phyloP scores from a whole-genome alignment of 23 tunicate genomes.

The Diplosoma virens region DNA sequence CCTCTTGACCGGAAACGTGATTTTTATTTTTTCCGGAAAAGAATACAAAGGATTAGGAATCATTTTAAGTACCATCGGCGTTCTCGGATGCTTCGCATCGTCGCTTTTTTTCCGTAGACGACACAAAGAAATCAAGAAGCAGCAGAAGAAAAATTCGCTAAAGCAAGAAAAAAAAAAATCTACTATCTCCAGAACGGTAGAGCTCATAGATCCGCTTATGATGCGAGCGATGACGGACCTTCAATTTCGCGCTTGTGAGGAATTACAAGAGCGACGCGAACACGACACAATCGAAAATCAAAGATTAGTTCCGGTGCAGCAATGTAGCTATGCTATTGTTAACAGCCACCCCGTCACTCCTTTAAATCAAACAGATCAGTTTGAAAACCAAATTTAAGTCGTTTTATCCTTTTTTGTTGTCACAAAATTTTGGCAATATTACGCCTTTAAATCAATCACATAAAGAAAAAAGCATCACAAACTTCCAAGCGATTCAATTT shows the following conservation, averaged over 20 bases:
- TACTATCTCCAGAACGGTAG: background rate
- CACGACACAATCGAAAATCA: too few relatives aligned
- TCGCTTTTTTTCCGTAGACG: background rate
- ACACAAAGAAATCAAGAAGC: background rate
- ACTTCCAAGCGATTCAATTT: too few relatives aligned
- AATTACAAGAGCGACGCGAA: background rate
- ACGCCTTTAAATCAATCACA: too few relatives aligned
- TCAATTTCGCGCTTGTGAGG: constrained; percentile 12
- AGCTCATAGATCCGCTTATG: constrained; percentile 9
- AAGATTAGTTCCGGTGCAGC: too few relatives aligned
- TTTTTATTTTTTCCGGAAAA: background rate
- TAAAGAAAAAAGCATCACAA: too few relatives aligned
- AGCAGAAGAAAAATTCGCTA: background rate
- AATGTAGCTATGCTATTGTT: too few relatives aligned
- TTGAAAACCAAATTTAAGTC: too few relatives aligned
- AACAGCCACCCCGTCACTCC: too few relatives aligned
- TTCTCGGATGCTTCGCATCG: background rate
- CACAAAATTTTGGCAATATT: too few relatives aligned
- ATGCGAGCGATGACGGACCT: background rate
- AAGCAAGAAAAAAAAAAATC: background rate
- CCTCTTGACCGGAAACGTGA: background rate
- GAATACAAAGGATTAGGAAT: constrained; percentile 2
- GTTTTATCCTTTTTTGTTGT: too few relatives aligned
- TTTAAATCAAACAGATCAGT: too few relatives aligned
- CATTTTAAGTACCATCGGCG: background rate